Conservation (phyloP, 1,140 invertebrate genomes). For the Micrasema longulum region DNA sequence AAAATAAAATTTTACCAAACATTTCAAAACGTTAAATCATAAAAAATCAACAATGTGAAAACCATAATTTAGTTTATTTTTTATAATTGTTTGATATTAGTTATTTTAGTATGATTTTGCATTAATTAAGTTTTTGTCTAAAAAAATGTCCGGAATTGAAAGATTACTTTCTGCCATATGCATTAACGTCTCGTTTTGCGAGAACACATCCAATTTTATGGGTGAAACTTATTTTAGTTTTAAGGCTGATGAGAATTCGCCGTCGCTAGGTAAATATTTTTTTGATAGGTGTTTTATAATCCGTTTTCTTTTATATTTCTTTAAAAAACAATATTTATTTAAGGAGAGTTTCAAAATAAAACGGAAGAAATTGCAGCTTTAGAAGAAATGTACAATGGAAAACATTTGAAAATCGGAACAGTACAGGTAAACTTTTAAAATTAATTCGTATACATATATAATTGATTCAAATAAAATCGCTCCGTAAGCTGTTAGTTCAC, state of each 20-base stretch:
- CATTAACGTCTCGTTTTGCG: conserved; percentile 56
- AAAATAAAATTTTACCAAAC: no score
- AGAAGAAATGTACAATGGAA: conserved; percentile 36
- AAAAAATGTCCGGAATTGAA: conserved; percentile 57
- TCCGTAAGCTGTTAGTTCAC: no score
- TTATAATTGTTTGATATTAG: conserved; percentile 12
- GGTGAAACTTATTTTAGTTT: conserved; percentile 5
- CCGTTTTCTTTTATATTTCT: not conserved
- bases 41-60: no score
- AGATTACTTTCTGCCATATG: conserved; percentile 62
- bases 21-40: no score
- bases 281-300: not conserved
- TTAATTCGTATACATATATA: no score
- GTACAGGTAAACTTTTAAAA: conserved; percentile 42
- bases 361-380: not conserved
- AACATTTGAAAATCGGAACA: conserved; percentile 46
- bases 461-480: no score
- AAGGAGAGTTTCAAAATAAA: conserved; percentile 11
- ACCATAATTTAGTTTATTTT: no score
- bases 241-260: not conserved
- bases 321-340: not conserved
- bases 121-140: not conserved
- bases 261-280: not conserved
- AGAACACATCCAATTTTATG: not conserved
- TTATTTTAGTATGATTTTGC: not conserved